These are phyloP conservation scores for Aselliscus stoliczkanus DNA, from an alignment of 2,797 vertebrate species.

Conservation along the genomic window DNA sequence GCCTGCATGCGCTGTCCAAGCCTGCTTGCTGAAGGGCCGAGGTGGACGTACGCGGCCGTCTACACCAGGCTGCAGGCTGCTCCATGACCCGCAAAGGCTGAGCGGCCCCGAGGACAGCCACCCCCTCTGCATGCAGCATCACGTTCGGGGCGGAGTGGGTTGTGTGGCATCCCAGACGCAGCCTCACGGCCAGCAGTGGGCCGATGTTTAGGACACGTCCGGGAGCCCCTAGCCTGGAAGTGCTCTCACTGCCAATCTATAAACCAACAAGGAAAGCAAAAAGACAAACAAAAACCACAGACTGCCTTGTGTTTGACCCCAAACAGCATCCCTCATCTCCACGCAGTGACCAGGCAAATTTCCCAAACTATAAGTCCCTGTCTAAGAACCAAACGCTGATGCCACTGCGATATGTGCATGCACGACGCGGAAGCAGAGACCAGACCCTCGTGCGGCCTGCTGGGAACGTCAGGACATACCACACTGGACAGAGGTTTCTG, in stretches of 20 bases:
- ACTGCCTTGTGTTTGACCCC: accelerated
- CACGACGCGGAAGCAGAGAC: too few species aligned
- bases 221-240: neutral
- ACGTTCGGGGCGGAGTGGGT: accelerated
- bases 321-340: neutral
- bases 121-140: accelerated
- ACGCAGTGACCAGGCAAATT: too few species aligned
- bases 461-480: too few species aligned
- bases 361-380: neutral
- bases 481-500: too few species aligned
- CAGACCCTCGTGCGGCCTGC: too few species aligned
- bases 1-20: neutral
- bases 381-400: neutral
- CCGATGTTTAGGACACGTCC: accelerated
- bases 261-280: neutral
- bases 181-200: accelerated
- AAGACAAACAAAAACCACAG: accelerated
- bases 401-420: too few species aligned
- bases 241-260: accelerated
- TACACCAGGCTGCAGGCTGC: neutral
- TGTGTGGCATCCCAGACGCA: accelerated
- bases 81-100: neutral
- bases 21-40: too few species aligned
- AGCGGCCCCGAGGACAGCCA: neutral
- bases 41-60: accelerated